Evolutionary conservation across 2,797 vertebrate species (phyloP).

Genomic region (Crossoptilon crossoptilon): DNA sequence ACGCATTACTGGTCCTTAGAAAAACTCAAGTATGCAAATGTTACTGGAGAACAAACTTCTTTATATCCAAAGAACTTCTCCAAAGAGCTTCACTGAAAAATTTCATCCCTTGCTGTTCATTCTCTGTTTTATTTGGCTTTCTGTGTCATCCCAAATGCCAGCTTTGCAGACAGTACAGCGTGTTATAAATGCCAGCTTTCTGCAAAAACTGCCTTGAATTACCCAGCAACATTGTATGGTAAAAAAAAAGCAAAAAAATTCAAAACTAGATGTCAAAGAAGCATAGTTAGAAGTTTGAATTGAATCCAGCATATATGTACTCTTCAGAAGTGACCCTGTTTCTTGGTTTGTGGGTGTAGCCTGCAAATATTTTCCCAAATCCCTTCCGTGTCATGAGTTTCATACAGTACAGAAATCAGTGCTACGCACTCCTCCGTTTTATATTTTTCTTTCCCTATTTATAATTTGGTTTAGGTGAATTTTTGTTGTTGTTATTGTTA

Average conservation of each 20-base stretch:
- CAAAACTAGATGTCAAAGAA: neutral
- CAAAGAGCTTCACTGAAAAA: neutral
- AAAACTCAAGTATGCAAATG: slow-evolving; percentile 90
- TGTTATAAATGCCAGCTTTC: neutral
- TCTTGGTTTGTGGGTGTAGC: neutral
- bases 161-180: neutral
- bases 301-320: neutral
- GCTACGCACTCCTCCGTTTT: neutral
- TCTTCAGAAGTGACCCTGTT: neutral
- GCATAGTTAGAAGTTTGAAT: neutral
- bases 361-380: neutral
- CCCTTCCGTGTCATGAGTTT: neutral
- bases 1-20: slow-evolving; percentile 98
- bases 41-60: no score
- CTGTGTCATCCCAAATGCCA: neutral
- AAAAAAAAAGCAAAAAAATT: neutral
- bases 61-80: neutral
- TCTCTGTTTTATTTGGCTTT: neutral
- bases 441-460: neutral
- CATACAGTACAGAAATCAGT: rapidly evolving
- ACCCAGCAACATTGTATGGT: neutral
- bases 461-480: rapidly evolving
- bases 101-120: neutral
- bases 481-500: neutral
- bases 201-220: neutral